Base-by-base conservation (phyloP, 2,113 vertebrate genomes). In the Hyaena hyaena region DNA sequence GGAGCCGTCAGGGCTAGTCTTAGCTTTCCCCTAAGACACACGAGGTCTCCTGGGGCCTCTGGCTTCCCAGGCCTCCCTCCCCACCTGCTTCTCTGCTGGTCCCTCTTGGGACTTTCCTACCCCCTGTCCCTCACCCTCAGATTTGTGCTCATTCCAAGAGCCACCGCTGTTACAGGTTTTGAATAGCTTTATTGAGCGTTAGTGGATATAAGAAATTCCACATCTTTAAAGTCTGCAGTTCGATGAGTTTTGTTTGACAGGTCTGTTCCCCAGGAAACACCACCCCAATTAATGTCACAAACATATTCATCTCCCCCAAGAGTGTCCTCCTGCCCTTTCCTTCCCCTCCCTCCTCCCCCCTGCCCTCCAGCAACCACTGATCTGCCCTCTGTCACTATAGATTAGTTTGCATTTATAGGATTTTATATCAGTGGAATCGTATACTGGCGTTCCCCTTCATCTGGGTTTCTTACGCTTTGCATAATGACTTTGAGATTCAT, bases 401-500 rank as follows among this genome's bases (percentile, higher is more conserved):
- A 39, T 50, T 0, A 31, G 68, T 39, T 48, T 39, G 26, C 17
- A 0, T 71, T 71, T 63, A 17, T n/a, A 15, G 50, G 63, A 58
- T 7, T 58, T 35, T 8, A 9, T 4, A 7, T 65, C 10, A 55
- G 10, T 10, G 84, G 58, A 45, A 10, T 5, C 5, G 0, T 61
- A 16, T 10, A 4, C 33, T 23, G 5, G 1, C 4, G 4, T 28
- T 31, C 14, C 10, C 53, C 69, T 48, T n/a, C 3, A 1, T 63
- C 50, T 26, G 48, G 11, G 50, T 68, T 66, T 33, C 50, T 85
- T 24, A 9, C 10, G 9, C 45, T 45, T 58, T 7, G 0, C 10
- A 5, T 24, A 33, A 58, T 45, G 10, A 28, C 0, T 4, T 3
- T 12, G 43, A 69, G 39, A n/a, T 28, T 21, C 17, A 1, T n/a